These are phyloP conservation scores for Jacana jacana DNA, from an alignment of 2,113 vertebrate species.

Conservation along the genomic window DNA sequence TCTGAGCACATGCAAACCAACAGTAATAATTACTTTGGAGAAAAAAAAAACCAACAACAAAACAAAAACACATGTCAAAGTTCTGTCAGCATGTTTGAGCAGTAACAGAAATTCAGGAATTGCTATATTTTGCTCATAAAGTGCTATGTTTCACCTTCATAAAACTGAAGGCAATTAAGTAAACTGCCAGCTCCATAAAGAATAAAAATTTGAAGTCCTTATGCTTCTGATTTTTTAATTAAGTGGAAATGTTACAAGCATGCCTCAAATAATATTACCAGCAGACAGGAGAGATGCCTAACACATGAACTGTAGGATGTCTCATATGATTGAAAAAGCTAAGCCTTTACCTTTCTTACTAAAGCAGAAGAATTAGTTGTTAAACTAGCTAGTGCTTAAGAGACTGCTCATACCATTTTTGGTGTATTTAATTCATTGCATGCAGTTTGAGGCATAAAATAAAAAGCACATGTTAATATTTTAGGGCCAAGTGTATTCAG, in stretches of 20 bases:
- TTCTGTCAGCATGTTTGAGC: conserved; percentile 42
- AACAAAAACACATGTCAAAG: background rate
- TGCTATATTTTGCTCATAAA: background rate
- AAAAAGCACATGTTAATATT: conserved; percentile 48
- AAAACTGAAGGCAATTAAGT: conserved; percentile 14
- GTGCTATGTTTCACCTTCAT: background rate
- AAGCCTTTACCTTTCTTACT: background rate
- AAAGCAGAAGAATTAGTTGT: background rate
- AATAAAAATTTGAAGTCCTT: background rate
- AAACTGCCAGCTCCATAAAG: background rate
- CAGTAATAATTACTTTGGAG: background rate
- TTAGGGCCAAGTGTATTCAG: conserved; percentile 6
- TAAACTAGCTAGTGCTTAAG: background rate
- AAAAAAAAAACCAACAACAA: background rate
- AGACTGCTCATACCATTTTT: conserved; percentile 33
- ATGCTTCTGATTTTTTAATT: background rate
- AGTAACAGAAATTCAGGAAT: background rate
- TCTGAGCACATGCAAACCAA: conserved; percentile 4
- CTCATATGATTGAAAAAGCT: background rate
- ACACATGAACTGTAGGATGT: background rate
- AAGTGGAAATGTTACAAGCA: conserved; percentile 14
- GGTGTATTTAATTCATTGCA: conserved; percentile 16
- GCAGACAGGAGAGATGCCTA: background rate
- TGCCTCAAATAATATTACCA: background rate
- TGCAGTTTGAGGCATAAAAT: conserved; percentile 31